These are phyloP conservation scores for Metellina segmentata DNA, from an alignment of 2,888 invertebrate species.

Conservation along the genomic window DNA sequence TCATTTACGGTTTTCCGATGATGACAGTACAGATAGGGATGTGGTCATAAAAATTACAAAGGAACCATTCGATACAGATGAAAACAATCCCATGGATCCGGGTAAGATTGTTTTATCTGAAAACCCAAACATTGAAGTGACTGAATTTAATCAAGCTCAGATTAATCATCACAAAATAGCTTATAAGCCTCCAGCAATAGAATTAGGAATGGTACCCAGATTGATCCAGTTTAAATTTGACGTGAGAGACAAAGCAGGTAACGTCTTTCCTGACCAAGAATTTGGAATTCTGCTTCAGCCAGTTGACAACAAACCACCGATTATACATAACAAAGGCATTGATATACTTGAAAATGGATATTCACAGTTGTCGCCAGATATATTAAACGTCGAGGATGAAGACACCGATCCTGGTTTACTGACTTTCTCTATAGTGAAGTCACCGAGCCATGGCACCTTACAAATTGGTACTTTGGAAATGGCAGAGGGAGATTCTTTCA, in stretches of 20 bases:
- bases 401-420: constrained; percentile 80
- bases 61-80: constrained; percentile 80
- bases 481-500: constrained; percentile 79
- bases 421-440: constrained; percentile 79
- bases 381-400: constrained; percentile 80
- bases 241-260: constrained; percentile 80
- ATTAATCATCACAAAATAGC: constrained; percentile 81
- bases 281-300: constrained; percentile 80
- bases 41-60: constrained; percentile 79
- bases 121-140: constrained; percentile 78
- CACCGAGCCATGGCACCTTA: constrained; percentile 80
- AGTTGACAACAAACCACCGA: constrained; percentile 81
- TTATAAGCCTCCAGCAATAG: constrained; percentile 80
- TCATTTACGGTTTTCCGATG: constrained; percentile 80
- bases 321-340: constrained; percentile 79
- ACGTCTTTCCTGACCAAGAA: constrained; percentile 79
- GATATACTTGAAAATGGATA: constrained; percentile 80
- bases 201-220: constrained; percentile 80
- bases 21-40: constrained; percentile 79
- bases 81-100: constrained; percentile 79
- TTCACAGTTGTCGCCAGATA: constrained; percentile 79
- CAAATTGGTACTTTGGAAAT: constrained; percentile 78
- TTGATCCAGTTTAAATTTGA: constrained; percentile 80
- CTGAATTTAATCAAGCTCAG: constrained; percentile 80
- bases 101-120: constrained; percentile 80